Conservation (phyloP, 92 coral and sea anemone genomes). For the Siderastrea radians region DNA sequence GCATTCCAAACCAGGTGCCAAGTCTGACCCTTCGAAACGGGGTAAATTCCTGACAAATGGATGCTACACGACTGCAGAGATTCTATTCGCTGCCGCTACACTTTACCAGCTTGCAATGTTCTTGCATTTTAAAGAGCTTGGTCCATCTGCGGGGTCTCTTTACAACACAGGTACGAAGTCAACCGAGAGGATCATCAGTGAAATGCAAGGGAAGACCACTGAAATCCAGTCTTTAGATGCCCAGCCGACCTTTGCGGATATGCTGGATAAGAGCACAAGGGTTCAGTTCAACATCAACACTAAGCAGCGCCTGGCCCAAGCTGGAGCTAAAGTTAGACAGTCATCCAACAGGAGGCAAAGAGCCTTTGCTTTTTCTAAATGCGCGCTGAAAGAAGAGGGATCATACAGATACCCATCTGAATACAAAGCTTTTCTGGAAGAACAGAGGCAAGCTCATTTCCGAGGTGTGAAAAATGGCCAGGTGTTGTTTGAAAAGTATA, state of each 20-base stretch:
- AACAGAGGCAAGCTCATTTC: slow-evolving; percentile 39
- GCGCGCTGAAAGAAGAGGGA: not conserved
- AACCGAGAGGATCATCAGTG: slow-evolving; percentile 51
- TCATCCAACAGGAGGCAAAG: slow-evolving; percentile 24
- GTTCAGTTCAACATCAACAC: slow-evolving; percentile 51
- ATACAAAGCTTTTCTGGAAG: slow-evolving; percentile 1
- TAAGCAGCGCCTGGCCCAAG: slow-evolving; percentile 27
- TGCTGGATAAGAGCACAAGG: slow-evolving; percentile 34
- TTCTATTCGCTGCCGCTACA: slow-evolving; percentile 62
- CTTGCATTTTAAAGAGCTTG: slow-evolving; percentile 44
- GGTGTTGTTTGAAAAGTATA: slow-evolving; percentile 42
- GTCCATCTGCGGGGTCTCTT: slow-evolving; percentile 37
- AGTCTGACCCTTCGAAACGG: slow-evolving; percentile 21
- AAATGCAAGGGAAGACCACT: slow-evolving; percentile 53
- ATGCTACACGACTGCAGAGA: slow-evolving; percentile 47
- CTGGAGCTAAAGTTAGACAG: slow-evolving; percentile 42
- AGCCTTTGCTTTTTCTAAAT: slow-evolving; percentile 27
- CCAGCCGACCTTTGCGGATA: slow-evolving; percentile 51
- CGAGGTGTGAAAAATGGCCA: slow-evolving; percentile 43
- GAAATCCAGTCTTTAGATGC: slow-evolving; percentile 43
- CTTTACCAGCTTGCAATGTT: slow-evolving; percentile 56
- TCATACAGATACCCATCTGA: slow-evolving; percentile 16
- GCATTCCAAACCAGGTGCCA: slow-evolving; percentile 38
- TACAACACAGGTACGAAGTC: slow-evolving; percentile 39
- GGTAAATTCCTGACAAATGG: slow-evolving; percentile 47